A percentile compares a stretch with the other conserved stretches of the same genome.
phyloP scores from a whole-genome alignment of 2,113 vertebrate genomes.

The Cyprinodon variegatus region DNA sequence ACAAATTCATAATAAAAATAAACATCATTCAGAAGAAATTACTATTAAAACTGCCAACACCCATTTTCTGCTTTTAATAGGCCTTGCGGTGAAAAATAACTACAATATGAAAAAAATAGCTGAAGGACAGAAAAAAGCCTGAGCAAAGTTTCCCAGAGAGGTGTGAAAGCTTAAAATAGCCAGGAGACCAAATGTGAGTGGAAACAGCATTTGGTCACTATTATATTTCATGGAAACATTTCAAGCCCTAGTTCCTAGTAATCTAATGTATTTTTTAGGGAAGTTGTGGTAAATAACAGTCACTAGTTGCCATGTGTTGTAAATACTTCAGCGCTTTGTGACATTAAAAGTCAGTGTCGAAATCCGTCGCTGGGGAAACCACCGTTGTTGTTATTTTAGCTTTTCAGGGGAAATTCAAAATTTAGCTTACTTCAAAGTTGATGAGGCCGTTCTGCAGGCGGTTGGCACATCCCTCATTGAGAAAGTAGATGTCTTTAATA shows the following conservation, averaged over 20 bases:
- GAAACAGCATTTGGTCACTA: conserved; percentile 15
- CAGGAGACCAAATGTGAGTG: conserved; percentile 13
- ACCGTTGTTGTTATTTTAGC: not conserved
- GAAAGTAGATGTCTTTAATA: conserved; percentile 96
- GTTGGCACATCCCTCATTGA: conserved; percentile 92
- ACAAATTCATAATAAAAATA: not conserved
- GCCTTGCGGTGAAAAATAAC: not conserved
- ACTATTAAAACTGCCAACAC: no score
- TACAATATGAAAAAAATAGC: not conserved
- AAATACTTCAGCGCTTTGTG: not conserved
- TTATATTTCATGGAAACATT: conserved; percentile 43
- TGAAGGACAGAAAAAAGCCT: not conserved
- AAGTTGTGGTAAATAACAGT: conserved; percentile 25
- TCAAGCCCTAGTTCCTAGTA: conserved; percentile 47
- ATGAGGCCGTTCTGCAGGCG: conserved; percentile 89
- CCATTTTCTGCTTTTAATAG: not conserved
- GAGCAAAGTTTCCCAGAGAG: not conserved
- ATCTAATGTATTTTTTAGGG: conserved; percentile 14
- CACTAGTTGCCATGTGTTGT: not conserved
- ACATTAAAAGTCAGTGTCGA: not conserved
- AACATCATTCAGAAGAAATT: not conserved
- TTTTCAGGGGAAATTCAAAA: not conserved
- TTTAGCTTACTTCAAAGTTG: conserved; percentile 89
- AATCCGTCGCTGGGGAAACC: conserved; percentile 8
- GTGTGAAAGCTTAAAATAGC: conserved; percentile 12